Conservation (phyloP, 1,140 invertebrate species). For the Drosophila kepulauana region DNA sequence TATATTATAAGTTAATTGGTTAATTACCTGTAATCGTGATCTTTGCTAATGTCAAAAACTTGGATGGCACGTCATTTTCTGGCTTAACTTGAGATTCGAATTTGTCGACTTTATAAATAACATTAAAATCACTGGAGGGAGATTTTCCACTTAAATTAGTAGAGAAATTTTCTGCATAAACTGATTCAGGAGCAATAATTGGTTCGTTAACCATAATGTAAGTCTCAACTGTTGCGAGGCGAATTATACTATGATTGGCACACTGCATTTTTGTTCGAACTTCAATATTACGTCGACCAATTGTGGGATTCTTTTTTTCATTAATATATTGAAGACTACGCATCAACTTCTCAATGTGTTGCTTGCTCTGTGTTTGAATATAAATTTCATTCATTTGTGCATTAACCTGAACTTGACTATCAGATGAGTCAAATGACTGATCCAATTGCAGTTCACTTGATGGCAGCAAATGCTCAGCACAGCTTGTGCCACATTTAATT, state of each 20-base stretch:
- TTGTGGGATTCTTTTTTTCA: conserved; percentile 95
- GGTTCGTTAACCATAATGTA: conserved; percentile 83
- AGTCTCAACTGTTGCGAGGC: conserved; percentile 78
- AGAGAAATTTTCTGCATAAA: conserved; percentile 13
- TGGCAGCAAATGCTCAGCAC: conserved; percentile 79
- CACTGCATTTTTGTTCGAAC: conserved; percentile 92
- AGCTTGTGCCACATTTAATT: conserved; percentile 78
- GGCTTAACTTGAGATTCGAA: conserved; percentile 10
- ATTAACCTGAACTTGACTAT: conserved; percentile 69
- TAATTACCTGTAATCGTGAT: conserved; percentile 33
- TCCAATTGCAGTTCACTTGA: conserved; percentile 33
- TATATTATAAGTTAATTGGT: background rate
- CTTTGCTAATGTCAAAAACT: conserved; percentile 12
- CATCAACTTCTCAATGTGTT: conserved; percentile 94
- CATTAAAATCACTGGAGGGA: background rate
- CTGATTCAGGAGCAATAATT: background rate
- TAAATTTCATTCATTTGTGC: conserved; percentile 94
- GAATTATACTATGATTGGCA: conserved; percentile 69
- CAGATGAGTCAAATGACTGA: conserved; percentile 15
- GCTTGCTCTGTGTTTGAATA: conserved; percentile 95
- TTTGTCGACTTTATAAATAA: conserved; percentile 28
- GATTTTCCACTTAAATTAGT: conserved; percentile 13
- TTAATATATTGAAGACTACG: conserved; percentile 96
- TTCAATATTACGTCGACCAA: conserved; percentile 94
- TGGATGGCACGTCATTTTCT: conserved; percentile 36